Evolutionary conservation across 2,888 invertebrate genomes (phyloP).

Genomic region (Perizoma flavofasciatum): DNA sequence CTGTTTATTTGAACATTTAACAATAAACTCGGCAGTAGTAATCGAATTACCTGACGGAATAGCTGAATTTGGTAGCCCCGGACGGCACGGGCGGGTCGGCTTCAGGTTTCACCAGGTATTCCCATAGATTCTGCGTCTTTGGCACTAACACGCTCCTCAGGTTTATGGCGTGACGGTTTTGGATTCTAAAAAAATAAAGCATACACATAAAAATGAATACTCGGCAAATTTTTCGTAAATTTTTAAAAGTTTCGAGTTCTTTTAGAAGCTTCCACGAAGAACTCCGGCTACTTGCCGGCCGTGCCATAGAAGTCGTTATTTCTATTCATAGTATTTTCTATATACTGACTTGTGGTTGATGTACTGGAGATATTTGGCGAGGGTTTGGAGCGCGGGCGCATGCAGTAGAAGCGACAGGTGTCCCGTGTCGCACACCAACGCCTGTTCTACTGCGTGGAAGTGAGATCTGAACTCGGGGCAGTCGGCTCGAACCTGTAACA

Average conservation of each 20-base stretch:
- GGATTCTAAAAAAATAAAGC: conserved; percentile 49
- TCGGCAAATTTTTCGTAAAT: too few species aligned
- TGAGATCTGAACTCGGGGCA: conserved; percentile 93
- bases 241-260: too few species aligned
- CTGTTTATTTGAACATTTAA: too few species aligned
- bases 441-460: conserved; percentile 92
- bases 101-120: conserved; percentile 67
- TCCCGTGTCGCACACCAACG: conserved; percentile 87
- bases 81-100: conserved; percentile 89
- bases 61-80: conserved; percentile 89
- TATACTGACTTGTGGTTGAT: conserved; percentile 84
- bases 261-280: too few species aligned
- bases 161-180: conserved; percentile 62
- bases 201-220: too few species aligned
- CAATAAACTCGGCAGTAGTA: too few species aligned
- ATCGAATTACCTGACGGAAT: conserved; percentile 83
- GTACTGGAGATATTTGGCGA: conserved; percentile 87
- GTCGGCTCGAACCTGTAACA: conserved; percentile 87
- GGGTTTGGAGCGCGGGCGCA: conserved; percentile 88
- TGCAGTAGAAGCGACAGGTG: conserved; percentile 85
- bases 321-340: too few species aligned
- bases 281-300: too few species aligned
- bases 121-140: conserved; percentile 61
- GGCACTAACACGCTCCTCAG: conserved; percentile 61
- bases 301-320: too few species aligned